Percentiles rank a stretch among this genome's conserved stretches.
phyloP scores from a whole-genome alignment of 2,797 vertebrate species.

The Phylloscopus collybita region DNA sequence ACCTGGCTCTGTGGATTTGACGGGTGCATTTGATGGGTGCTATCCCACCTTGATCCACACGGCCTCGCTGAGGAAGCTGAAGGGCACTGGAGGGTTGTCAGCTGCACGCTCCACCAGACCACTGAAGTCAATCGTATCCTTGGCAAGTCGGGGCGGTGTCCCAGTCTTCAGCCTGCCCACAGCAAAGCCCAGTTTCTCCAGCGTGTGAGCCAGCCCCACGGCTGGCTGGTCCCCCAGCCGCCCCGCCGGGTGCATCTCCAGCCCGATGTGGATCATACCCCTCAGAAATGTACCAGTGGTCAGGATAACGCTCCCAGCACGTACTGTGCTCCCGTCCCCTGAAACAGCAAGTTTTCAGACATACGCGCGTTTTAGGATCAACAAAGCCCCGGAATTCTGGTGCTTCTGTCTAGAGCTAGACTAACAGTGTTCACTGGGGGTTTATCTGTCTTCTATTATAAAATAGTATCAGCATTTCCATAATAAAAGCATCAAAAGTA shows the following conservation, averaged over 20 bases:
- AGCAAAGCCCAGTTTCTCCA: constrained; percentile 87
- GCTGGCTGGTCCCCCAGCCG: constrained; percentile 91
- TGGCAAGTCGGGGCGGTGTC: constrained; percentile 91
- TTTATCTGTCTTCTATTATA: background rate
- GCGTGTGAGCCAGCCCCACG: constrained; percentile 84
- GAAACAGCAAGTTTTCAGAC: background rate
- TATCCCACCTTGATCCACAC: constrained; percentile 81
- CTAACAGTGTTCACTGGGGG: background rate
- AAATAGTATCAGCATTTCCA: background rate
- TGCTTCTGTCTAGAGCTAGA: background rate
- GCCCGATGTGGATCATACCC: constrained; percentile 86
- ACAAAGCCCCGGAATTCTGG: background rate
- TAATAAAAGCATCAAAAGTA: background rate
- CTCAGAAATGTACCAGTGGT: constrained; percentile 95
- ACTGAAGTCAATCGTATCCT: constrained; percentile 86
- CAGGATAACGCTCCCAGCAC: constrained; percentile 84
- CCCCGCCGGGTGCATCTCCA: constrained; percentile 85
- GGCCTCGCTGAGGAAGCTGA: constrained; percentile 89
- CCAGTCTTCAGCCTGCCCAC: constrained; percentile 91
- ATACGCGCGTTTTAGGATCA: background rate
- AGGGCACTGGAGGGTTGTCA: constrained; percentile 85
- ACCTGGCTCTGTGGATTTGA: rapidly evolving
- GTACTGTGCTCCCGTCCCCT: constrained; percentile 81
- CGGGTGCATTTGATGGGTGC: background rate
- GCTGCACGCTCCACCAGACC: constrained; percentile 75